Evolutionary conservation across 1,140 invertebrate species (phyloP), one percentile per base, ranked within the genome.

Genomic region (Dreissena rostriformis): DNA sequence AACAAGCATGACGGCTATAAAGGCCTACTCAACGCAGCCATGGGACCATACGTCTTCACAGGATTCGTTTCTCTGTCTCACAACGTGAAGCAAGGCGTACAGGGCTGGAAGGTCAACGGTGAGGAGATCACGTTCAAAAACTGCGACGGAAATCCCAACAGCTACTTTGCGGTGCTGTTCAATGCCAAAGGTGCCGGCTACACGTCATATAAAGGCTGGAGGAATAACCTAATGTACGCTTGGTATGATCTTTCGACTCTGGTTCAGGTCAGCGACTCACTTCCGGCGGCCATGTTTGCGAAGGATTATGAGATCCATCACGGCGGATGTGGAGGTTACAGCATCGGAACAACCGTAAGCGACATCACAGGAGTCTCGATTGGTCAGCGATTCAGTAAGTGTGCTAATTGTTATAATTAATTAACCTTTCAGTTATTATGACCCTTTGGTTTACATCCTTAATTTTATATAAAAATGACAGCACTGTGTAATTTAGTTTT

Each of bases 91-190:
- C 0, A 22, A 4, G 52, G 53, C 29, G 29, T 49, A 17, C 77
- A 80, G 11, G 77, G 67, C 26, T 80, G 61, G 53, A 77, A 61
- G 74, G 67, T 63, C 0, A 71, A 68, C 52, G 77, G 67, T 19
- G 15, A 61, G 4, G 77, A 80, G 14, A 10, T 70, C 17, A 80
- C 67, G 14, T 80, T 70, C 29, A 57, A 22, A 6, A 71, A 70
- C 67, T 80, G 77, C 22, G 77, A 80, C 52, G 67, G 52, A 1
- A 80, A 80, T 61, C 77, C 77, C 0, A 80, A 80, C 52, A 52
- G 29, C 65, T 71, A 71, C 51, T 71, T 80, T 0, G 53, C 52
- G 14, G 57, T 68, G 15, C 39, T 80, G 17, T 68, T 55, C 26
- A 80, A 80, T 55, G 10, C 51, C 8, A 55, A 68, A 63, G 55